Evolutionary conservation across 2,113 vertebrate species (phyloP), one percentile per base, ranked within the genome.

Genomic region (Onychorhynchus coronatus): DNA sequence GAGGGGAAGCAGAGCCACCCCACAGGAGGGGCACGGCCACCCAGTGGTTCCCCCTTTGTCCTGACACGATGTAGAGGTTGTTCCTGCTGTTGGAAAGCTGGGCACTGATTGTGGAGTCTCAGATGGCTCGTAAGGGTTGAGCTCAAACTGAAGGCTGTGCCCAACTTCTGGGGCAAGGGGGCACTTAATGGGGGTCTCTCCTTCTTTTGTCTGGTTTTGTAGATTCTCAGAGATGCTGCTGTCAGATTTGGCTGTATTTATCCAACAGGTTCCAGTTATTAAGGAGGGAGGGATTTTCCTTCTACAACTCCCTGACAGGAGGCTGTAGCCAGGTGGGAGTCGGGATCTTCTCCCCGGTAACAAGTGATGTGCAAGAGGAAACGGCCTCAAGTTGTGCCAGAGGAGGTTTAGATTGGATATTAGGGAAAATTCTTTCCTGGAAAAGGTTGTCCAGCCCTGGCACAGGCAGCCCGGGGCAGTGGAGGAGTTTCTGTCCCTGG

Each of bases 1-100:
- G 5, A 35, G 44, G 59, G 41, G 31, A 44, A 25, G n/a, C 73
- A 81, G 58, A 65, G 37, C 28, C 47, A n/a, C 16, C 24, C 23
- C 53, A 14, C 1, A 2, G 77, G 65, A 56, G 28, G 35, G 30
- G 4, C 19, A 42, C 0, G 13, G 47, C 42, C 78, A 55, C 59
- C 9, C 49, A 3, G 59, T 0, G 2, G 5, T n/a, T 31, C 7
- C 17, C 11, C 4, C 7, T 39, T 9, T n/a, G 52, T 27, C 67
- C 63, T 7, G 3, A 11, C 68, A 23, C 56, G 3, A 27, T 1
- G 1, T 44, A 27, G 50, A 31, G 50, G 8, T 39, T 14, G 3
- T 24, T 28, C 17, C 33, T 7, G 14, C 19, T 4, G 14, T 50
- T 4, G 3, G 23, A 7, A 5, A 70, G 13, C 5, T 5, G 22